Evolutionary conservation across 2,113 vertebrate genomes (phyloP), one percentile per base, ranked within the genome.

Genomic region (Lycocorax pyrrhopterus): DNA sequence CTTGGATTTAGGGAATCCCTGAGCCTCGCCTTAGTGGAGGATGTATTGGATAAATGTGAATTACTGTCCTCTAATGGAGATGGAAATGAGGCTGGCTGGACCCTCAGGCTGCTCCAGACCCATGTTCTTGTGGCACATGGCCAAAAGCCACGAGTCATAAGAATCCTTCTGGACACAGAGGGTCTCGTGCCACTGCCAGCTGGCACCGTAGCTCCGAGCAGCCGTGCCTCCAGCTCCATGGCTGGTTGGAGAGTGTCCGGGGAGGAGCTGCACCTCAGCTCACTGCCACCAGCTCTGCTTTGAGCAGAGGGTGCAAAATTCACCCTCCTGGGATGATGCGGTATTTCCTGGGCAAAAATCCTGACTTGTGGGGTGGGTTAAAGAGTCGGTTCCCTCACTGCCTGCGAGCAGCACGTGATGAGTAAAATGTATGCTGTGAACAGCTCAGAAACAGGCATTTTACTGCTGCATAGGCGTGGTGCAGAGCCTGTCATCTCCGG

Each of bases 401-500:
- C 92, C 93, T 76, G 94, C 0, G 74, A 94, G 93, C 91, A 73
- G 93, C 95, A 88, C 89, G 62, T 94, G 96, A 94, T 69, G 81
- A 73, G 78, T 14, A 20, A 52, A 59, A 84, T 29, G 94, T 75
- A 52, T 84, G 89, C 95, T 91, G 93, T 9, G 89, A 96, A 51
- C 93, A 60, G 93, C 94, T 91, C 94, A 59, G 91, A 67, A 87
- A 32, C 17, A 79, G 84, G 91, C 94, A 39, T 73, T 93, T 93
- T 43, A 79, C 33, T 95, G 91, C 95, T 90, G 95, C 94, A 94
- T 69, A 93, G 94, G 95, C 90, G 91, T 94, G 95, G 89, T 93
- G 91, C 94, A 94, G 94, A 87, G 94, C 44, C 96, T 95, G 94
- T 89, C 95, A 93, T 94, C 94, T 85, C 91, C 29, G 68, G 93